Evolutionary conservation across 2,797 vertebrate species (phyloP).

Genomic region (Coilia nasus): DNA sequence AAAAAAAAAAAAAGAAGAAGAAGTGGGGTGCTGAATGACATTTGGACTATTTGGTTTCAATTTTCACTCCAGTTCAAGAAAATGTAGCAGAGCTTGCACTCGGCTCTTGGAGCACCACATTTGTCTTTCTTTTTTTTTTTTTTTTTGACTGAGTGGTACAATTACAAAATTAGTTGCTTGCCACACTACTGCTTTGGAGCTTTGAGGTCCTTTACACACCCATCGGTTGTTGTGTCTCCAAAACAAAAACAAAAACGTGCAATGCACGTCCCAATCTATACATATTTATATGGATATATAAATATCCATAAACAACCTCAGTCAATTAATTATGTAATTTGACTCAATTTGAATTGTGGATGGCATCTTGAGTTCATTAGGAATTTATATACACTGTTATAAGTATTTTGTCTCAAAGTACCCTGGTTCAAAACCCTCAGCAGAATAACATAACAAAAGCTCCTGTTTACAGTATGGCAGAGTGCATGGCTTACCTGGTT

Average conservation of each 20-base stretch:
- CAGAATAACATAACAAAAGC: neutral
- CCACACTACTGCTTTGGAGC: neutral
- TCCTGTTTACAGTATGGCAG: neutral
- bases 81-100: neutral
- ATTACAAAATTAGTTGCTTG: neutral
- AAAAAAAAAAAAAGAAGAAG: neutral
- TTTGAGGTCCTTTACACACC: neutral
- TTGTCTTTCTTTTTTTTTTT: neutral
- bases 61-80: neutral
- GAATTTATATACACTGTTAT: neutral
- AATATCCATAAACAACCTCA: neutral
- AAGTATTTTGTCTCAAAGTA: neutral
- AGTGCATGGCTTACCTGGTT: neutral
- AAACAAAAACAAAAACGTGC: neutral
- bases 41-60: neutral
- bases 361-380: neutral
- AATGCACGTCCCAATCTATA: neutral
- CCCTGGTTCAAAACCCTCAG: neutral
- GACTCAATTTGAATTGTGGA: neutral
- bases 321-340: neutral
- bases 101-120: neutral
- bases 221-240: neutral
- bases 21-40: slow-evolving; percentile 3
- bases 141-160: neutral
- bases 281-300: neutral